A percentile compares a stretch with the other conserved stretches of the same genome.
Conservation (phyloP, 1,140 invertebrate species). For the Pteromalus puparum region DNA sequence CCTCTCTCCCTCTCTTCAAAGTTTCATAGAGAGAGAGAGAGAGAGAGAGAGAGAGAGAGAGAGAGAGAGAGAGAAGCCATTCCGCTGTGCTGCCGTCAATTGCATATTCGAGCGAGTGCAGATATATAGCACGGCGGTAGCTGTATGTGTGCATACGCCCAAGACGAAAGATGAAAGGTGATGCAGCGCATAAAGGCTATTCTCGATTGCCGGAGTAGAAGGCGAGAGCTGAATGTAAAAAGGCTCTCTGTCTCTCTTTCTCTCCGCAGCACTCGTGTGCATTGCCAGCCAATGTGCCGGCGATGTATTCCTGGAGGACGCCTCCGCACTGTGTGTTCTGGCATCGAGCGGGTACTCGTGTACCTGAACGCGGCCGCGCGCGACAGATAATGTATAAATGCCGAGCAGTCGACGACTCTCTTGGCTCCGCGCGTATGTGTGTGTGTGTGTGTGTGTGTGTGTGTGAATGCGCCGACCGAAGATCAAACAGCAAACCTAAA, state of each 20-base stretch:
- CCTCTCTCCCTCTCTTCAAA: conserved; percentile 15
- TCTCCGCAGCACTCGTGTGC: not conserved
- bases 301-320: conserved; percentile 26
- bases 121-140: not conserved
- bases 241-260: not conserved
- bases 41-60: too few species aligned
- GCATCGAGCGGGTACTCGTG: conserved; percentile 6
- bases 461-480: conserved; percentile 72
- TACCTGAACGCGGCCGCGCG: conserved; percentile 14
- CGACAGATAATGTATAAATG: conserved; percentile 65
- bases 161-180: conserved; percentile 12
- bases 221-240: not conserved
- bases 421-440: not conserved
- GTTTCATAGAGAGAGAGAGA: conserved; percentile 18
- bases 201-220: not conserved
- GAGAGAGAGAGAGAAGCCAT: not conserved
- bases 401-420: conserved; percentile 60
- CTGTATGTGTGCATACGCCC: not conserved
- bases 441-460: conserved; percentile 57
- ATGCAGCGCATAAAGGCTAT: not conserved
- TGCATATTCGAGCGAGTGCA: not conserved
- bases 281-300: not conserved
- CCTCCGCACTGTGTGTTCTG: not conserved
- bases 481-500: conserved; percentile 76
- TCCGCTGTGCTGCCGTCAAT: not conserved